phyloP scores from a whole-genome alignment of 2,797 vertebrate genomes.

The Myotis vivesi region DNA sequence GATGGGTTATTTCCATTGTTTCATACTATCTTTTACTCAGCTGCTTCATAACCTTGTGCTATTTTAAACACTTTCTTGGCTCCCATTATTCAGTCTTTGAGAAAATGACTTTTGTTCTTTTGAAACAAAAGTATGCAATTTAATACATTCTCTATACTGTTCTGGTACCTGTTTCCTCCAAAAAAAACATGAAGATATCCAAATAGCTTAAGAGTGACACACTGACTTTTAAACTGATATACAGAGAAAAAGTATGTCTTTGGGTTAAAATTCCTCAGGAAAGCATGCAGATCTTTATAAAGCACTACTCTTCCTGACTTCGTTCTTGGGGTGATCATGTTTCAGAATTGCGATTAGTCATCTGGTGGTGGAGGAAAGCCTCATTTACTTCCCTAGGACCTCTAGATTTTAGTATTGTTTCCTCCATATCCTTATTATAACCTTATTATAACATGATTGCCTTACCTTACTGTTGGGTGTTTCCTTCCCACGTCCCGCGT shows the following conservation, averaged over 20 bases:
- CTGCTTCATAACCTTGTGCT: conserved; percentile 21
- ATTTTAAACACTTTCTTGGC: conserved; percentile 9
- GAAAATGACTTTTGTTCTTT: conserved; percentile 55
- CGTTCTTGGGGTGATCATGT: neutral
- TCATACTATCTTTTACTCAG: neutral
- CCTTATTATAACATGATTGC: neutral
- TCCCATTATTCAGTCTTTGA: neutral
- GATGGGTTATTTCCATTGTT: conserved; percentile 16
- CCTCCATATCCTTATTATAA: neutral
- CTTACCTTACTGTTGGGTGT: conserved; percentile 1
- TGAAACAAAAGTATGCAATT: conserved; percentile 12
- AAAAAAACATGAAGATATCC: neutral
- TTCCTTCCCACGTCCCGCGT: too few species aligned
- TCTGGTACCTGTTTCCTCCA: neutral
- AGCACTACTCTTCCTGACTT: neutral
- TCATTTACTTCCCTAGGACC: neutral
- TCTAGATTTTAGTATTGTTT: neutral
- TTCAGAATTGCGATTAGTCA: conserved; percentile 25
- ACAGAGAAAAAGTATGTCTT: neutral
- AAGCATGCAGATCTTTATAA: neutral
- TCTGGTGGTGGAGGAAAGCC: neutral
- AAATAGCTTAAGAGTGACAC: conserved; percentile 8
- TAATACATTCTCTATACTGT: neutral
- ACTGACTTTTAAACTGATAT: neutral
- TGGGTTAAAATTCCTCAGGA: conserved; percentile 5